Evolutionary conservation across 2,797 vertebrate genomes (phyloP).

Genomic region (Staurois parvus): DNA sequence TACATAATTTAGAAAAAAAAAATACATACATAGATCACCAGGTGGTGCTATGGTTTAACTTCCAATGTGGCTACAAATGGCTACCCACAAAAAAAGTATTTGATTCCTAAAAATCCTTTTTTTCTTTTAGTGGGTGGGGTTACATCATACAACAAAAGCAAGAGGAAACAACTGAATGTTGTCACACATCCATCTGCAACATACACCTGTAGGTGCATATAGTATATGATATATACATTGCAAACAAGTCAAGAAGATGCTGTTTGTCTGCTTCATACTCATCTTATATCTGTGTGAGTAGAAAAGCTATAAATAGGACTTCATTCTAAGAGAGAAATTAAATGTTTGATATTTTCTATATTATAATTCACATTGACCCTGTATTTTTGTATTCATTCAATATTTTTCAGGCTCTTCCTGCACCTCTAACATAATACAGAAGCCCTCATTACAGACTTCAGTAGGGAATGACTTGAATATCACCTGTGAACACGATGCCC

Average conservation of each 20-base stretch:
- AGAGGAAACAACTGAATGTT: neutral
- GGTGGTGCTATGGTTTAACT: too few species aligned
- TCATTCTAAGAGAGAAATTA: too few species aligned
- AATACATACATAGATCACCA: too few species aligned
- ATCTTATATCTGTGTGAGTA: neutral
- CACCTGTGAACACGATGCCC: neutral
- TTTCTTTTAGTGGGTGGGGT: neutral
- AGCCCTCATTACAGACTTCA: neutral
- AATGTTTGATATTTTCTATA: too few species aligned
- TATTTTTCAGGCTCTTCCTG: neutral
- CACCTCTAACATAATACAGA: neutral
- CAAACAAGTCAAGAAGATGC: too few species aligned
- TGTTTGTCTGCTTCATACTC: neutral
- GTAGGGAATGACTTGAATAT: conserved; percentile 1
- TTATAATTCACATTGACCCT: too few species aligned
- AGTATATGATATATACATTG: neutral
- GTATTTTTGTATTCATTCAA: neutral
- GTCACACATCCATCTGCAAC: neutral
- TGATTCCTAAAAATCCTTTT: too few species aligned
- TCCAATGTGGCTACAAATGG: too few species aligned
- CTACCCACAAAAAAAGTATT: too few species aligned
- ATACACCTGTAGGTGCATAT: neutral
- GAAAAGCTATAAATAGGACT: neutral
- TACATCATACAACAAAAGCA: neutral
- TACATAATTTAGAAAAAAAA: too few species aligned